Evolutionary conservation across 2,113 vertebrate species (phyloP), one percentile per base, ranked within the genome.

Genomic region (Pao palembangensis): DNA sequence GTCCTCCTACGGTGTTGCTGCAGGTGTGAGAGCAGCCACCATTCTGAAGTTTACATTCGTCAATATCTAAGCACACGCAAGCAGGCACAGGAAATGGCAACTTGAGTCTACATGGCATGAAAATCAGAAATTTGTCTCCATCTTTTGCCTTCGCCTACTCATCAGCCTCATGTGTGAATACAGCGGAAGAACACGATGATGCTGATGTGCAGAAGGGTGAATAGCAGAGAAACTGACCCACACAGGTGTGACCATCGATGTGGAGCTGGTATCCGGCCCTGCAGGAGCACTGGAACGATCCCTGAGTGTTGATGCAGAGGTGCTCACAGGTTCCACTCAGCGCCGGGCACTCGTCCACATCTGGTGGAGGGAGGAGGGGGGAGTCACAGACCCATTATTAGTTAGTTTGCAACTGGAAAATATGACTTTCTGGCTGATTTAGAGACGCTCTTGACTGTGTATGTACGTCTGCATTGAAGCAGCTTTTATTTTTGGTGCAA

Each of bases 31-130:
- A 91, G 66, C 92, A 93, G 56, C 87, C 88, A 0, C 91, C 91
- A 0, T 85, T 90, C 73, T 89, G 80, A 6, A 92, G 85, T 74
- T 91, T 91, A 79, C 92, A 93, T 80, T 93, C 91, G 28, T 93
- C 87, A 14, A 93, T 81, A 57, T 92, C 90, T 92, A 52, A 17
- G 49, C 17, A 48, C 3, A 75, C 20, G 43, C 4, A 62, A 11
- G 61, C 41, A 69, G 18, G 62, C 20, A 72, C 28, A 49, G 8
- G n/a, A 20, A 49, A 3, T 11, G 41, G 3, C 2, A 43, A 43
- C 41, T 15, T 43, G 8, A 10, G n/a, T 18, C n/a, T 3, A 11
- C 6, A 8, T 49, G 16, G 47, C 47, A 19, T 2, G 5, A n/a
- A 49, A 19, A 19, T 12, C 34, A 12, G 34, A 38, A 1, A 38